phyloP scores from a whole-genome alignment of 2,888 invertebrate species.

The Chrysolina americana region DNA sequence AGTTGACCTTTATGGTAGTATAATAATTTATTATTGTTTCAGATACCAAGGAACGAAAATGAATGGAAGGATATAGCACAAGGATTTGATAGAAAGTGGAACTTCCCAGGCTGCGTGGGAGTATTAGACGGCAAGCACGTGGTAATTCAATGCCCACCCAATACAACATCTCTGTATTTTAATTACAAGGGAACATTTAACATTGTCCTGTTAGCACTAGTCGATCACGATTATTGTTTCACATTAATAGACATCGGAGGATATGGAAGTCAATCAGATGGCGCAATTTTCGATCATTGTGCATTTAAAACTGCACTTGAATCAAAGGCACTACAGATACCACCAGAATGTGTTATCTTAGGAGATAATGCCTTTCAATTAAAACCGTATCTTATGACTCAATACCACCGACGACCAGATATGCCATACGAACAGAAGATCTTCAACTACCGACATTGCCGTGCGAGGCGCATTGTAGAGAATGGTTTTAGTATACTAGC shows the following conservation, averaged over 20 bases:
- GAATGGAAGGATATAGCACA: slow-evolving; percentile 12
- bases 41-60: background rate
- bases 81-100: background rate
- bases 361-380: background rate
- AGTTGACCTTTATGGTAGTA: background rate
- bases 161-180: slow-evolving; percentile 17
- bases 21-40: background rate
- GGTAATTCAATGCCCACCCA: slow-evolving; percentile 1
- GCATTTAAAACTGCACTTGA: too few species aligned
- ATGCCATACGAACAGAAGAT: background rate
- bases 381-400: background rate
- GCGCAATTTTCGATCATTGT: slow-evolving; percentile 10
- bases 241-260: slow-evolving; percentile 24
- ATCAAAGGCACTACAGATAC: too few species aligned
- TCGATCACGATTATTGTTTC: slow-evolving; percentile 23
- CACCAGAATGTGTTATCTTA: too few species aligned
- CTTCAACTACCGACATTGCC: background rate
- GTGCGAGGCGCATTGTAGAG: background rate
- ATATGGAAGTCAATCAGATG: background rate
- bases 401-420: background rate
- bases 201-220: slow-evolving; percentile 24
- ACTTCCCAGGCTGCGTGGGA: background rate
- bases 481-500: background rate
- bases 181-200: slow-evolving; percentile 20
- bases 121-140: background rate